Base-by-base conservation (phyloP, 2,888 invertebrate genomes). In the Cephus spinipes region DNA sequence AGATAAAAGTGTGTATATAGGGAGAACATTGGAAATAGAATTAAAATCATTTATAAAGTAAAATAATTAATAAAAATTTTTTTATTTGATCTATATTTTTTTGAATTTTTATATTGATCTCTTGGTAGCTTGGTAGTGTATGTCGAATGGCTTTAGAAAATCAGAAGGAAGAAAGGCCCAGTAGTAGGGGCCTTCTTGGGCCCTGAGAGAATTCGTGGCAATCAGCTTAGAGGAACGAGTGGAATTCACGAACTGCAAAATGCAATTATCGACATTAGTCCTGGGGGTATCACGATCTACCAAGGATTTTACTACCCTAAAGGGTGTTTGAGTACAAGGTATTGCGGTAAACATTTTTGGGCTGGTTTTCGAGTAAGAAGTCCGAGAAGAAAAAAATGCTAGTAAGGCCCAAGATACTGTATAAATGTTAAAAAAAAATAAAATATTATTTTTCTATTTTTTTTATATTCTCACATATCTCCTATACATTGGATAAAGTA, bases 221-320 rank as follows among this genome's bases (percentile, higher is more conserved):
- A 80, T 78, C 75, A 76, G 76, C 75, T 74, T 80, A 83, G 77
- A 71, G 23, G 55, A 23, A 55, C 1, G 23, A 87, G 83, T 89
- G 88, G 88, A 90, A 90, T 90, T 90, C 90, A 89, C 90, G 88
- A 90, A 89, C 90, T 89, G 89, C 89, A 89, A 90, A 90, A 90
- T 86, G 90, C 90, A 90, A 90, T 90, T 90, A 90, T 89, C 90
- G 89, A 89, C 89, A 89, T 90, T 89, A 90, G 89, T 90, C 90
- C 89, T 89, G 89, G 87, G 90, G 90, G 89, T 90, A 90, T 90
- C 90, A 90, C 90, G 90, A 90, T 89, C 86, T 84, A 83, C 82
- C 86, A 79, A 86, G 86, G 85, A 84, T 85, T 79, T 82, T 81
- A 81, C 78, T 80, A 79, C 80, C 79, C 82, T 83, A 85, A 83